Evolutionary conservation across 2,888 invertebrate species (phyloP).

Genomic region (Cephus runcator): DNA sequence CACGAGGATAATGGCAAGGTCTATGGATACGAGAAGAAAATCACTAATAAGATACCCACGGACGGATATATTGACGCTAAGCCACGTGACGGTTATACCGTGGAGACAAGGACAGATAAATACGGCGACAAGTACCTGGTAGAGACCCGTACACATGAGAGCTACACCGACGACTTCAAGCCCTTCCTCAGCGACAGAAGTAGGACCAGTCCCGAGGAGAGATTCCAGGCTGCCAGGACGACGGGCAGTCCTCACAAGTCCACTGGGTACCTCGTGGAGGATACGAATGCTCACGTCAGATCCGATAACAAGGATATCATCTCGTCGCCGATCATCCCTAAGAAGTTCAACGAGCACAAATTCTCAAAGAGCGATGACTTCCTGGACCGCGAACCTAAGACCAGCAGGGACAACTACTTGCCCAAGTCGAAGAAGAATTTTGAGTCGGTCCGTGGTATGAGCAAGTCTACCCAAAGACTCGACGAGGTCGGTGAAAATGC

Average conservation of each 20-base stretch:
- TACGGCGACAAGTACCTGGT: constrained; percentile 61
- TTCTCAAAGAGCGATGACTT: constrained; percentile 57
- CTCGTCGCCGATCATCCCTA: constrained; percentile 41
- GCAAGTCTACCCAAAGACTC: constrained; percentile 58
- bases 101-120: constrained; percentile 58
- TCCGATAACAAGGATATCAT: constrained; percentile 24
- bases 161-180: constrained; percentile 52
- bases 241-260: constrained; percentile 37
- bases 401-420: constrained; percentile 37
- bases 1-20: constrained; percentile 63
- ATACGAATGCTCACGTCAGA: constrained; percentile 13
- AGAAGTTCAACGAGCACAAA: constrained; percentile 51
- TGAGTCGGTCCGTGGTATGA: constrained; percentile 54
- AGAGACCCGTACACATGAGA: constrained; percentile 55
- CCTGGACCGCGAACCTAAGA: constrained; percentile 42
- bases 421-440: constrained; percentile 54
- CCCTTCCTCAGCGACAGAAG: constrained; percentile 51
- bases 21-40: constrained; percentile 62
- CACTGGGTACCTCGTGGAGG: constrained; percentile 30
- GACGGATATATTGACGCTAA: constrained; percentile 64
- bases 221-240: constrained; percentile 31
- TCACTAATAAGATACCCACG: constrained; percentile 67
- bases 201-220: constrained; percentile 50
- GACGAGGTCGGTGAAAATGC: constrained; percentile 54
- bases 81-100: constrained; percentile 52